phyloP scores from a whole-genome alignment of 2,888 invertebrate species.

The Ischnura elegans region DNA sequence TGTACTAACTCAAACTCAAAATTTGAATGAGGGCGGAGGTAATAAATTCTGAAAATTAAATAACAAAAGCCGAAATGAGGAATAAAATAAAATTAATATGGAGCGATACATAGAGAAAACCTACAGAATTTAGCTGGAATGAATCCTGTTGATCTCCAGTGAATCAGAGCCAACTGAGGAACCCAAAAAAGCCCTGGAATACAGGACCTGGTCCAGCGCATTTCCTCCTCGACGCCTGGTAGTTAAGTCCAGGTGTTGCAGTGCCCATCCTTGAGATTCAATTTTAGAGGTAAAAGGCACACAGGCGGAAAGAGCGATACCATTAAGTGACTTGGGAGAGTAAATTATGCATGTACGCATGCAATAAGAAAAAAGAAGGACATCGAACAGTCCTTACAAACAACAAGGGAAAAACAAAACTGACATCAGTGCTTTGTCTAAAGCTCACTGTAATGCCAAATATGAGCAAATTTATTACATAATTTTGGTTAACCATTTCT shows the following conservation, averaged over 20 bases:
- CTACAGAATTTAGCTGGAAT: slow-evolving; percentile 13
- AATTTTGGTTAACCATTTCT: background rate
- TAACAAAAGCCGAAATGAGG: background rate
- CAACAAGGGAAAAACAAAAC: background rate
- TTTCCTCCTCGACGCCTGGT: background rate
- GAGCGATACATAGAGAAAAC: background rate
- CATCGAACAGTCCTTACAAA: background rate
- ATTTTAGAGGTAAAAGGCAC: background rate
- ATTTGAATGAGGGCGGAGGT: background rate
- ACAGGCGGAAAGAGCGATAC: background rate
- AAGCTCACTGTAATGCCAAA: background rate
- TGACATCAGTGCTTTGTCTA: background rate
- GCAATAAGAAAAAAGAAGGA: background rate
- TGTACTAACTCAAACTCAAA: slow-evolving; percentile 21
- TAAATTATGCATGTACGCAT: background rate
- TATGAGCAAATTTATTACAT: background rate
- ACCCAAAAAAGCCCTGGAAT: background rate
- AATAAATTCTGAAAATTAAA: slow-evolving; percentile 20
- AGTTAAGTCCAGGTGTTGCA: background rate
- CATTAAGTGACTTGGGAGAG: slow-evolving; percentile 11
- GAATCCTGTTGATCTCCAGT: background rate
- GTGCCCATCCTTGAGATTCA: background rate
- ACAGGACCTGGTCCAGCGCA: background rate
- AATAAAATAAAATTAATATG: slow-evolving; percentile 21
- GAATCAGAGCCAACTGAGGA: background rate